Conservation (phyloP, 2,888 invertebrate genomes). For the Tortrix viridana region DNA sequence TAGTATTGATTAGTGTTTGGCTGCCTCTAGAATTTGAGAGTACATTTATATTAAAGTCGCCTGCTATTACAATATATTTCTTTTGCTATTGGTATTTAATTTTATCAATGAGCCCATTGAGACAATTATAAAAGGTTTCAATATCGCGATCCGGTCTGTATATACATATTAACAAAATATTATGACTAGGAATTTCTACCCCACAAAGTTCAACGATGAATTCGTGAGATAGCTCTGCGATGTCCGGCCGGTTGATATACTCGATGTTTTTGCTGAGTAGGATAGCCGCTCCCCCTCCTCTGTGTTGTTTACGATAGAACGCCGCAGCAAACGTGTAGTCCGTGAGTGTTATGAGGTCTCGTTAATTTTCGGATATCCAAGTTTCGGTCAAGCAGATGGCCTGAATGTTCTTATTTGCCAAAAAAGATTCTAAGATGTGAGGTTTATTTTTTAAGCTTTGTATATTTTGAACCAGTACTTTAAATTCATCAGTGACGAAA, state of each 20-base stretch:
- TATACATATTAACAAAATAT: background rate
- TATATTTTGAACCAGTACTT: background rate
- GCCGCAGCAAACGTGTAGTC: background rate
- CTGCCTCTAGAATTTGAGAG: background rate
- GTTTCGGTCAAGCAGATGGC: background rate
- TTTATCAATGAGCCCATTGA: background rate
- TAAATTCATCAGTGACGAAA: slow-evolving; percentile 1
- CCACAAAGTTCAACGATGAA: background rate
- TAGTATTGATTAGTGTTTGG: background rate
- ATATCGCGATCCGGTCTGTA: slow-evolving; percentile 1
- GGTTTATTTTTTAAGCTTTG: slow-evolving; percentile 2
- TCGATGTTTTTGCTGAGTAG: background rate
- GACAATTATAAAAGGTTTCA: background rate
- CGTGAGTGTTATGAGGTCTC: background rate
- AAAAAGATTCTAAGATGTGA: background rate
- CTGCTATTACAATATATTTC: background rate
- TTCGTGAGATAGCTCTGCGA: background rate
- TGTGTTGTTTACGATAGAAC: background rate
- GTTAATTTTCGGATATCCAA: background rate
- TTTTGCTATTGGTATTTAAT: background rate
- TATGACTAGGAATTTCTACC: background rate
- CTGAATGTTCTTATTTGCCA: background rate
- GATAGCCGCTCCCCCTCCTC: background rate
- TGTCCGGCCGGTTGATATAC: background rate
- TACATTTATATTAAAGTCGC: background rate